Evolutionary conservation across 2,113 vertebrate genomes (phyloP).

Genomic region (Aegotheles bennettii): DNA sequence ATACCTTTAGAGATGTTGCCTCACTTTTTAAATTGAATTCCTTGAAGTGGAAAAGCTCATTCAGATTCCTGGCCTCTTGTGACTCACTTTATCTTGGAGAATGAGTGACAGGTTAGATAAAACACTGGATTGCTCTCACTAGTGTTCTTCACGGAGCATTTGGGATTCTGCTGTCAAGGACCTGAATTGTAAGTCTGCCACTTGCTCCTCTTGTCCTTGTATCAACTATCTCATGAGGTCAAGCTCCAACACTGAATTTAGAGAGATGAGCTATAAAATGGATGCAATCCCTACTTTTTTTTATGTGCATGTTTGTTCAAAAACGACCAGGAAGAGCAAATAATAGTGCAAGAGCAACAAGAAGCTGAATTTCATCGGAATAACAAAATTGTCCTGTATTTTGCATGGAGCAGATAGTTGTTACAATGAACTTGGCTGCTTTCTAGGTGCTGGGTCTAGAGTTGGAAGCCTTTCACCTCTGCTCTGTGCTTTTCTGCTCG

Average conservation of each 20-base stretch:
- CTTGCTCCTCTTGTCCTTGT: not conserved
- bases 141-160: not conserved
- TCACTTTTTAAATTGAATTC: not conserved
- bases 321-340: not conserved
- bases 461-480: not conserved
- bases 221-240: not conserved
- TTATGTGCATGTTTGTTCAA: not conserved
- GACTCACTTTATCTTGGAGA: not conserved
- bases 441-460: not conserved
- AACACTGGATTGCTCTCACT: not conserved
- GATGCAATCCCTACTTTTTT: not conserved
- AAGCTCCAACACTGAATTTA: not conserved
- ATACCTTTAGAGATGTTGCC: not conserved
- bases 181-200: not conserved
- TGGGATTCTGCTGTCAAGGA: not conserved
- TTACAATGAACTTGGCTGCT: not conserved
- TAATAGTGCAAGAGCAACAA: not conserved
- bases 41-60: not conserved
- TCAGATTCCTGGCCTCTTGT: not conserved
- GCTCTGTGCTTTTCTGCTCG: not conserved
- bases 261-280: not conserved
- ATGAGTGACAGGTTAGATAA: not conserved
- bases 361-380: not conserved
- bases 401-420: no score
- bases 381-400: not conserved